These are phyloP conservation scores for Danionella dracula DNA, from an alignment of 2,797 vertebrate species.

Conservation along the genomic window DNA sequence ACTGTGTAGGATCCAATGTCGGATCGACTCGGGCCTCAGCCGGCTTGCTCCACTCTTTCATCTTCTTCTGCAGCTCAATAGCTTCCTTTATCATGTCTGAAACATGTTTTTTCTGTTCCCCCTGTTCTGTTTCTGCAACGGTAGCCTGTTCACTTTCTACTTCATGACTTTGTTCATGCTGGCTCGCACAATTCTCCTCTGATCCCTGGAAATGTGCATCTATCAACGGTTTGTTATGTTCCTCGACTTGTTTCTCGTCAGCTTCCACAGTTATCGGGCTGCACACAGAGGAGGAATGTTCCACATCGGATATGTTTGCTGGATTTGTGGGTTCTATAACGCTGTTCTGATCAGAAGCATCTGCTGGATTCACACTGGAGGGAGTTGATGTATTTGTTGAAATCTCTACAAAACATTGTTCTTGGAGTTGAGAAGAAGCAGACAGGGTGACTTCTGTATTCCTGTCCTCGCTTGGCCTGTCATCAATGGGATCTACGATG, in stretches of 20 bases:
- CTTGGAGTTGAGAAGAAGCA: constrained; percentile 2
- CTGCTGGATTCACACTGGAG: constrained; percentile 22
- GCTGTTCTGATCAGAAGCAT: constrained; percentile 1
- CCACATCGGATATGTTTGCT: constrained; percentile 18
- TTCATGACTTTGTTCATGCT: constrained; percentile 29
- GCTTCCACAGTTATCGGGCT: constrained; percentile 16
- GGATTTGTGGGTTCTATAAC: constrained; percentile 1
- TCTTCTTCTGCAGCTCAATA: constrained; percentile 69
- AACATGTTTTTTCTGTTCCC: constrained; percentile 57
- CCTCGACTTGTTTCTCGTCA: constrained; percentile 29
- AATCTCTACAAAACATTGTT: background rate
- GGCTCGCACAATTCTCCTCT: constrained; percentile 27
- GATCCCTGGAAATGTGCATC: constrained; percentile 3
- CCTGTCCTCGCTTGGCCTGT: constrained; percentile 13
- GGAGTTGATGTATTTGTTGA: constrained; percentile 10
- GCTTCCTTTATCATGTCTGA: constrained; percentile 73
- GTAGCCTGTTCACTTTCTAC: constrained; percentile 36
- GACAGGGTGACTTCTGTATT: background rate
- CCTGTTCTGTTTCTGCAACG: constrained; percentile 45
- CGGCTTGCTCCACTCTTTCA: constrained; percentile 62
- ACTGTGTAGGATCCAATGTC: constrained; percentile 57
- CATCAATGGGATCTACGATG: constrained; percentile 27
- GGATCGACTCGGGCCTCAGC: constrained; percentile 57
- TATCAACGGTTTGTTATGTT: constrained; percentile 15
- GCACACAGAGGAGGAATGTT: constrained; percentile 3